Base-by-base conservation (phyloP, 2,888 invertebrate species). In the Drosophila eohydei region DNA sequence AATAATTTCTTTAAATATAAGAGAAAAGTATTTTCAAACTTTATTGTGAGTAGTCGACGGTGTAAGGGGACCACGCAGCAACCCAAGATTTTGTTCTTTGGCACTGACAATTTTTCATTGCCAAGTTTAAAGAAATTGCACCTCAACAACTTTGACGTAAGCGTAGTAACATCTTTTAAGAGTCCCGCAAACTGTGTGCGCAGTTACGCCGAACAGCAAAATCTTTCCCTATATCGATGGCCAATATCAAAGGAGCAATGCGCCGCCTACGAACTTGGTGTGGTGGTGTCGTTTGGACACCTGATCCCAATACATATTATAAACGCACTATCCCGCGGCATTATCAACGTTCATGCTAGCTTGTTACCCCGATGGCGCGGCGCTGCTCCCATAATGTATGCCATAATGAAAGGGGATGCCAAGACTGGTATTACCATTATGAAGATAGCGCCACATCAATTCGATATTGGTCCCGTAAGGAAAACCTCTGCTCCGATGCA, bases 211-310 rank as follows among this genome's bases (percentile, higher is more conserved):
- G 86, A 89, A 12, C 90, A 93, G 30, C 84, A 94, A 26, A 93
- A 95, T 83, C 93, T 95, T 40, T 93, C 97, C 28, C 90, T 95
- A 21, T 94, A 95, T 80, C 91, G 94, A 69, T 98, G 97, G 97
- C 96, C 96, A 3, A 91, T 94, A 56, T 80, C 93, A 34, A 78
- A 92, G 32, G 77, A 92, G 43, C 77, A 90, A 9, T 84, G 93
- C 57, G 90, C 69, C 2, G 36, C 92, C 14, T 98, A 96, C 93
- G 96, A 98, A 91, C 93, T 98, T 69, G 98, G 98, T 5, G 93
- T 98, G 55, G 97, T 99, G 34, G 98, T 97, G 2, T 98, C 98
- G 0, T 99, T 99, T 94, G 98, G 99, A 0, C 96, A 97, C 91
- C 93, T 99, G 71, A 97, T 99, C 86, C 97, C 97, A 43, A 93